These are phyloP conservation scores for Galagoides demidoff DNA, from an alignment of 2,797 vertebrate species.

Conservation along the genomic window DNA sequence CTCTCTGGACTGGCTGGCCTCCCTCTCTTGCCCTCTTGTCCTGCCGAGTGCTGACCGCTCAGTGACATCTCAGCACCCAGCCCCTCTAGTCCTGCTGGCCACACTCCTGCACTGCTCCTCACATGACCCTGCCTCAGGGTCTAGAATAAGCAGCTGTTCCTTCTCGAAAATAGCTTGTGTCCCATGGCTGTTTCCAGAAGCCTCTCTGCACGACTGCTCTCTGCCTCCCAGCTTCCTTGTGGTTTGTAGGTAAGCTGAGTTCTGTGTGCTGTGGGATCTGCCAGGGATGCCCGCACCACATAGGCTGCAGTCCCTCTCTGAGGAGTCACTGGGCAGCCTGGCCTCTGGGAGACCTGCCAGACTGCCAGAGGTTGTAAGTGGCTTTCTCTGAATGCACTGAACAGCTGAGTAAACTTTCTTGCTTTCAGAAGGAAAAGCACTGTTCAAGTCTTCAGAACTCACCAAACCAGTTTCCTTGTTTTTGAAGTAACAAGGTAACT, in stretches of 20 bases:
- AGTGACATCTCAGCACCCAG: background rate
- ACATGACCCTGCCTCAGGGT: background rate
- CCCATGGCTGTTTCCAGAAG: background rate
- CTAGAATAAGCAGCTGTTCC: background rate
- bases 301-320: background rate
- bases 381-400: background rate
- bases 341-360: no score
- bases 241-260: rapidly evolving
- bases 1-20: background rate
- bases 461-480: constrained; percentile 41
- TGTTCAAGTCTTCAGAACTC: background rate
- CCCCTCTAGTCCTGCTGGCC: background rate
- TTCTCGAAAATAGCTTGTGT: background rate
- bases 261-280: rapidly evolving
- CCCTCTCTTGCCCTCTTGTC: background rate
- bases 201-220: background rate
- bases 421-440: background rate
- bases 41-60: background rate
- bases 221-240: background rate
- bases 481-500: constrained; percentile 16
- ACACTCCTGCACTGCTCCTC: background rate
- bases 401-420: constrained; percentile 7
- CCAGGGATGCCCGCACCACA: background rate
- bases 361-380: background rate
- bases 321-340: background rate